These are phyloP conservation scores for Philotrypesis tridentata DNA, from an alignment of 1,140 invertebrate genomes.

Conservation along the genomic window DNA sequence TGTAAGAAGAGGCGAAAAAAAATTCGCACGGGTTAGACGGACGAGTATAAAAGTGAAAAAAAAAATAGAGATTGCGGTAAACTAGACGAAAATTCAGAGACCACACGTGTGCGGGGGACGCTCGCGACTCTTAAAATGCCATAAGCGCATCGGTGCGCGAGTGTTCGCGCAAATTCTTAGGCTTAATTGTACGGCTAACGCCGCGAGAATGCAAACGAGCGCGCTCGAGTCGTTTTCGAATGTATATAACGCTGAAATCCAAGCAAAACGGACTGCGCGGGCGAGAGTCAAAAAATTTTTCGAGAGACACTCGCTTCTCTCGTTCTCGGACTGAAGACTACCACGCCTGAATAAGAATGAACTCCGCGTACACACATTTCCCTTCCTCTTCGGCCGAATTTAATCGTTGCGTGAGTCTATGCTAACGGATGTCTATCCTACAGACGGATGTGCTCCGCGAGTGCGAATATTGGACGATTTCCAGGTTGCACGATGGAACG, in stretches of 20 bases:
- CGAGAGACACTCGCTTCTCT: neutral
- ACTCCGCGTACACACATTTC: neutral
- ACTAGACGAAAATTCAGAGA: neutral
- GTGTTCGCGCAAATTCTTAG: conserved; percentile 16
- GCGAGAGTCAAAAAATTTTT: conserved; percentile 25
- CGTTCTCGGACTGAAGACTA: neutral
- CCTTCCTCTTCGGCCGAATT: conserved; percentile 1
- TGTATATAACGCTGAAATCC: neutral
- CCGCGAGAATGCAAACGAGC: conserved; percentile 13
- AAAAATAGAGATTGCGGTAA: neutral
- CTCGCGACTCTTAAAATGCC: conserved; percentile 31
- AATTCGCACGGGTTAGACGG: too few relatives aligned
- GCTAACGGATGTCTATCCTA: neutral
- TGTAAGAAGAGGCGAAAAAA: too few relatives aligned
- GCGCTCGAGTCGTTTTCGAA: neutral
- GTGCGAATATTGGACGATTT: conserved; percentile 19
- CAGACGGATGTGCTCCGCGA: conserved; percentile 8
- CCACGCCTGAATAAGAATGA: conserved; percentile 33
- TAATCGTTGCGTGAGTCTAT: neutral
- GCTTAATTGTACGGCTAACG: conserved; percentile 19
- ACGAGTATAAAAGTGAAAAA: neutral
- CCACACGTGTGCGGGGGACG: neutral
- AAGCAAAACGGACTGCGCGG: neutral
- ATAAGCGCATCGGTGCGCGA: conserved; percentile 1
- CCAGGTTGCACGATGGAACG: conserved; percentile 13